Base-by-base conservation (phyloP, 2,888 invertebrate genomes). In the Cyrtodaria siliqua region DNA sequence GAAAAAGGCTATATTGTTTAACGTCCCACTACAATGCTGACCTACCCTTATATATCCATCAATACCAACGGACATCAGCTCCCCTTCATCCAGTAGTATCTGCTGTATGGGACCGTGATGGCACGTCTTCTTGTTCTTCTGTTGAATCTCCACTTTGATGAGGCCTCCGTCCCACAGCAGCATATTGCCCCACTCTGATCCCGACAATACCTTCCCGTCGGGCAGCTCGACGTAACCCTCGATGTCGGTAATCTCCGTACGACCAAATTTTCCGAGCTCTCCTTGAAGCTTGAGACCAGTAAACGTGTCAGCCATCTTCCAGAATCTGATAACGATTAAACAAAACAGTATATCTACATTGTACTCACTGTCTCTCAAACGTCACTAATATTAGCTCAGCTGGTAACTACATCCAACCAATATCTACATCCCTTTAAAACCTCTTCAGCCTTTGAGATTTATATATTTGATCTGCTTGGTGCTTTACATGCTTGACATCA, bases 281-380 rank as follows among this genome's bases (percentile, higher is more conserved):
- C 97, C 97, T 93, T 97, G 96, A 8, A 98, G 93, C 93, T 98
- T 98, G 0, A 98, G 93, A 0, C 98, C 98, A 0, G 98, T 98
- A 90, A 98, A 98, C 0, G 98, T 98, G 79, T 95, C 92, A 0
- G 96, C 96, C 96, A 98, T 97, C 94, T 97, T 97, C 98, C 98
- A 98, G 93, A 97, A 97, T 92, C 97, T 97, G 29, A 96, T 79
- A 73, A 52, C 29, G 83, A 47, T 55, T 1, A 49, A 40, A 18
- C 18, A n/a, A 18, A 16, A 16, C 49, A n/a, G n/a, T n/a, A n/a
- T n/a, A n/a, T n/a, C n/a, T n/a, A n/a, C n/a, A n/a, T n/a, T n/a
- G n/a, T n/a, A n/a, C n/a, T n/a, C n/a, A n/a, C n/a, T n/a, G n/a
- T n/a, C n/a, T n/a, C n/a, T n/a, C n/a, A n/a, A n/a, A n/a, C n/a